phyloP scores from a whole-genome alignment of 1,140 invertebrate genomes.

The Euwallacea similis region DNA sequence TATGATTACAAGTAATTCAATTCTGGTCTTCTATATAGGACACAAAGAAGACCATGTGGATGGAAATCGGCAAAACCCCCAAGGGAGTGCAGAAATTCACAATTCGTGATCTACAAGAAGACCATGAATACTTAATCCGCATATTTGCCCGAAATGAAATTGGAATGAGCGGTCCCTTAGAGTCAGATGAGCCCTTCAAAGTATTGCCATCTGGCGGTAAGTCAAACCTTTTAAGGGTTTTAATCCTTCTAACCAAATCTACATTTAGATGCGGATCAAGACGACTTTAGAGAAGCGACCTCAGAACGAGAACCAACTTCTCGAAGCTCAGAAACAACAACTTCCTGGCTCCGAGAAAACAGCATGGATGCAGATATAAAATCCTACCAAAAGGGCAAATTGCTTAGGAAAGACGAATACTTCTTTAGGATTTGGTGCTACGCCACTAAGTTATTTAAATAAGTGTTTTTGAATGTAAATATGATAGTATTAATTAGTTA shows the following conservation, averaged over 20 bases:
- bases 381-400: conserved; percentile 79
- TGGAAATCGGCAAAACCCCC: conserved; percentile 86
- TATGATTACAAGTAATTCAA: neutral
- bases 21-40: conserved; percentile 59
- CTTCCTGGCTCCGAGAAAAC: conserved; percentile 87
- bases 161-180: conserved; percentile 90
- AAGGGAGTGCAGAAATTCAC: conserved; percentile 81
- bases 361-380: conserved; percentile 92
- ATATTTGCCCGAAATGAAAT: conserved; percentile 95
- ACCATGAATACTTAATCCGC: conserved; percentile 85
- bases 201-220: conserved; percentile 79
- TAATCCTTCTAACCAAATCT: conserved; percentile 2
- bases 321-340: conserved; percentile 88
- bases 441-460: conserved; percentile 79
- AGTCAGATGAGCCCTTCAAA: conserved; percentile 89
- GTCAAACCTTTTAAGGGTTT: conserved; percentile 24
- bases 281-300: conserved; percentile 62
- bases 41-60: conserved; percentile 92
- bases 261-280: conserved; percentile 54
- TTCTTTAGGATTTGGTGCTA: conserved; percentile 93
- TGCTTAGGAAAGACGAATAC: conserved; percentile 85
- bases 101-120: conserved; percentile 84
- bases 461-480: conserved; percentile 44
- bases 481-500: no score
- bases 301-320: conserved; percentile 67